Percentiles rank a stretch among this genome's conserved stretches.
Evolutionary conservation across 1,140 invertebrate species (phyloP).

Genomic region (Pogonomyrmex barbatus): DNA sequence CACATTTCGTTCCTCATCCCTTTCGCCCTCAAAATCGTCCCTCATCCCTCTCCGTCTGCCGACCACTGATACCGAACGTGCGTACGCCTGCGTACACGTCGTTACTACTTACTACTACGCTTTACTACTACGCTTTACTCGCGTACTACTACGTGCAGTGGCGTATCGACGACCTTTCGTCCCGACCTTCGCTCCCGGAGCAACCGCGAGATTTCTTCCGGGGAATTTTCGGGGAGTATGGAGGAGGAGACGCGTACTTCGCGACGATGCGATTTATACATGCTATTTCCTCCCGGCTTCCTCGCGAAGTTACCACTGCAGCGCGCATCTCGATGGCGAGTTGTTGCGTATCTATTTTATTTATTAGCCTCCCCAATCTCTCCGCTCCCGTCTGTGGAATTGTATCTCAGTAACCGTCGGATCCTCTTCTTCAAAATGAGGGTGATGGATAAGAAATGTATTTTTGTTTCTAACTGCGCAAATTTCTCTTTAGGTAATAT

Average conservation of each 20-base stretch:
- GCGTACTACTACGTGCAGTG: slow-evolving; percentile 72
- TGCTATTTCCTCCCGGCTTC: slow-evolving; percentile 31
- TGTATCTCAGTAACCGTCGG: background rate
- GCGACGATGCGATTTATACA: slow-evolving; percentile 35
- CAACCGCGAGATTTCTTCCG: slow-evolving; percentile 29
- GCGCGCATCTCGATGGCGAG: slow-evolving; percentile 17
- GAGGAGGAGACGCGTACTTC: background rate
- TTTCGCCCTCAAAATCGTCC: slow-evolving; percentile 62
- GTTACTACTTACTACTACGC: slow-evolving; percentile 78
- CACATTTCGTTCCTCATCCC: slow-evolving; percentile 43
- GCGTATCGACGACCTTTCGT: slow-evolving; percentile 66
- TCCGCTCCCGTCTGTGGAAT: slow-evolving; percentile 8
- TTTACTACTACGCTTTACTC: slow-evolving; percentile 73
- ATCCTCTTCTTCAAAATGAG: background rate
- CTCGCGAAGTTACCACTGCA: slow-evolving; percentile 11
- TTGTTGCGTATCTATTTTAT: slow-evolving; percentile 40
- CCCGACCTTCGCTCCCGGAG: slow-evolving; percentile 30
- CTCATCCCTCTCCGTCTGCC: background rate
- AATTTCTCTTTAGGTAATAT: background rate
- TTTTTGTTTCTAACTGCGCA: background rate
- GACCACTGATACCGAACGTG: slow-evolving; percentile 65
- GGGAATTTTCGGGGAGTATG: slow-evolving; percentile 15
- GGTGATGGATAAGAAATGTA: background rate
- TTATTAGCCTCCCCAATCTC: slow-evolving; percentile 25
- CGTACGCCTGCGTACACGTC: slow-evolving; percentile 81